Conservation (phyloP, 2,888 invertebrate genomes). For the Tetheella fluctuosa region DNA sequence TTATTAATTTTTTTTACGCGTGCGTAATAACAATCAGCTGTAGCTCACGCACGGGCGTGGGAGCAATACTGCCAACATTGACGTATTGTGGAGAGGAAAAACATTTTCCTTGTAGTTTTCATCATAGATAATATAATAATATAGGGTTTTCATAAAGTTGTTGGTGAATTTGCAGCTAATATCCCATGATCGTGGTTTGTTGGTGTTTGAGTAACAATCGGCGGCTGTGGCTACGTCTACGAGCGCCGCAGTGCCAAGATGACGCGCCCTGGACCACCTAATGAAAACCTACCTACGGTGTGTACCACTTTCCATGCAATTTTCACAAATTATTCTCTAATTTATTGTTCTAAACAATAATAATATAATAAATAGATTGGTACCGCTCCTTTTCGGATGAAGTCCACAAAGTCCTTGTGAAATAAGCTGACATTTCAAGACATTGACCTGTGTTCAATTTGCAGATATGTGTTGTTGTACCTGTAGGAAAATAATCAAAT, state of each 20-base stretch:
- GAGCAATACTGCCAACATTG: slow-evolving; percentile 49
- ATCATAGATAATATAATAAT: too few species aligned
- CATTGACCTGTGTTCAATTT: too few species aligned
- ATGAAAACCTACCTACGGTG: slow-evolving; percentile 87
- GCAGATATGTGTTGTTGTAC: too few species aligned
- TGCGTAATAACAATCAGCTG: slow-evolving; percentile 38
- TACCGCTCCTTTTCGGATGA: too few species aligned
- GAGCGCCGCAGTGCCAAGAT: slow-evolving; percentile 45
- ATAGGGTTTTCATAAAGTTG: slow-evolving; percentile 18
- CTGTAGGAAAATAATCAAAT: too few species aligned
- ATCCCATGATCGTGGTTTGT: slow-evolving; percentile 56
- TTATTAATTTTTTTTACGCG: slow-evolving; percentile 17
- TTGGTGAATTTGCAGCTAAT: slow-evolving; percentile 62
- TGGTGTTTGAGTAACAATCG: slow-evolving; percentile 29
- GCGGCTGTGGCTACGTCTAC: slow-evolving; percentile 39
- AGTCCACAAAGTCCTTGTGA: too few species aligned
- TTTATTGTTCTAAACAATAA: background rate
- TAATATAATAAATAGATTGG: background rate
- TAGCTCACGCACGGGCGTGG: slow-evolving; percentile 46
- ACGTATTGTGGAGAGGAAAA: slow-evolving; percentile 25
- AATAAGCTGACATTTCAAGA: too few species aligned
- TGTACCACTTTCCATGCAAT: slow-evolving; percentile 35
- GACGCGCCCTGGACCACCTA: slow-evolving; percentile 87
- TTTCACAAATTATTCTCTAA: background rate
- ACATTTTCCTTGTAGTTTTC: slow-evolving; percentile 26